Conservation (phyloP, 2,113 vertebrate genomes). For the Albula goreensis region DNA sequence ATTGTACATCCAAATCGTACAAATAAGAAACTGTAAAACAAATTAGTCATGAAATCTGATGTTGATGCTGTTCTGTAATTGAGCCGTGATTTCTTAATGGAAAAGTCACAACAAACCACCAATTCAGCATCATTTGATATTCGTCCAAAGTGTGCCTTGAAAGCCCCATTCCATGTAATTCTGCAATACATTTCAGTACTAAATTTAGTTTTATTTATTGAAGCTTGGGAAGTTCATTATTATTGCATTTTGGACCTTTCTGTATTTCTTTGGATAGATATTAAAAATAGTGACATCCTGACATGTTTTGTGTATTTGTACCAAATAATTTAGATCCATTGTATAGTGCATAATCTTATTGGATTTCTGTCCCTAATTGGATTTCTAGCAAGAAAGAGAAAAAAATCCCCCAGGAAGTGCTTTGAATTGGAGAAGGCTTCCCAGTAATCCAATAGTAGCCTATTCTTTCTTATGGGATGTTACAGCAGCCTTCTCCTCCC, state of each 20-base stretch:
- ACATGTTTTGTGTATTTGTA: conserved; percentile 32
- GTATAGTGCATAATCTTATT: conserved; percentile 39
- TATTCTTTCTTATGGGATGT: conserved; percentile 39
- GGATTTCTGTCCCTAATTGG: conserved; percentile 52
- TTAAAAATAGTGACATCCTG: background rate
- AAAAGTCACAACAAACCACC: background rate
- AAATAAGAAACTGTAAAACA: background rate
- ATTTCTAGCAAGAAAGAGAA: conserved; percentile 51
- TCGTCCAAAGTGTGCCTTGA: background rate
- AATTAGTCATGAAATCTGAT: background rate
- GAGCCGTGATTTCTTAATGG: background rate
- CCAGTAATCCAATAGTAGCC: conserved; percentile 48
- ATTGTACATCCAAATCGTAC: background rate
- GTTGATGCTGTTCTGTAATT: background rate
- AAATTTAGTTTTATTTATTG: background rate
- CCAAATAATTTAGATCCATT: conserved; percentile 43
- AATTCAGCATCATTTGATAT: background rate
- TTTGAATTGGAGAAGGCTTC: conserved; percentile 34
- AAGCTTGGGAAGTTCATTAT: background rate
- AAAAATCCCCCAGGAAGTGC: conserved; percentile 23
- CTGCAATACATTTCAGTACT: background rate
- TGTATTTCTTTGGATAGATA: background rate
- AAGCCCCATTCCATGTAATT: background rate
- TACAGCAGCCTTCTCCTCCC: conserved; percentile 18
- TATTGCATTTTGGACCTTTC: background rate